These are phyloP conservation scores for Oedothorax gibbosus DNA, from an alignment of 1,140 invertebrate genomes.

Conservation along the genomic window DNA sequence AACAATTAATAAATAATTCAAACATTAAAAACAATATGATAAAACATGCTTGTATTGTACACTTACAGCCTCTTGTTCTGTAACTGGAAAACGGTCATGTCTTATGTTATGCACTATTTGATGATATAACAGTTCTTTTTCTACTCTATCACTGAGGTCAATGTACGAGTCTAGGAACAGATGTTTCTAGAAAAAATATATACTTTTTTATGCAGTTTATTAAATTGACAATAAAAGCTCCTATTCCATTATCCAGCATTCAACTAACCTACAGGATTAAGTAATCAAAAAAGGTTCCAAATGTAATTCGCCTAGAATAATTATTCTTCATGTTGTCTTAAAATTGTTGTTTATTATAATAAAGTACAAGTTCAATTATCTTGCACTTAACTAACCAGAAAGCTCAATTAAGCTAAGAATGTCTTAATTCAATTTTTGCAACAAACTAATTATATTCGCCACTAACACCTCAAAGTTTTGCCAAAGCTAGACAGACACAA, in stretches of 20 bases:
- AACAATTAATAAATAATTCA: background rate
- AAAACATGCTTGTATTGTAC: background rate
- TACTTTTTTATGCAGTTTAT: slow-evolving; percentile 20
- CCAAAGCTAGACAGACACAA: too few species aligned
- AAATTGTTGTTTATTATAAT: too few species aligned
- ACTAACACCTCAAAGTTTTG: too few species aligned
- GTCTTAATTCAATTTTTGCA: too few species aligned
- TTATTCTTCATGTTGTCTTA: too few species aligned
- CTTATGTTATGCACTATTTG: slow-evolving; percentile 91
- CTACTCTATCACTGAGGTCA: slow-evolving; percentile 86
- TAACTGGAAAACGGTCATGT: slow-evolving; percentile 90
- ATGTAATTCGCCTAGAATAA: too few species aligned
- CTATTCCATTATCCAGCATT: background rate
- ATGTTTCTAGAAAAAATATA: slow-evolving; percentile 88
- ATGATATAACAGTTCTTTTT: slow-evolving; percentile 96
- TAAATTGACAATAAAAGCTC: background rate
- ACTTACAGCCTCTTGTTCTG: slow-evolving; percentile 91
- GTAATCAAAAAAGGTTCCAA: too few species aligned
- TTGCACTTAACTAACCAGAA: too few species aligned
- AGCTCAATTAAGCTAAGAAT: too few species aligned
- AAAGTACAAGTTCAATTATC: too few species aligned
- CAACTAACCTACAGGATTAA: background rate
- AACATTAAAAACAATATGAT: background rate
- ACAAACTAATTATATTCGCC: too few species aligned
- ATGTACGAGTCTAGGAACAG: slow-evolving; percentile 88